Evolutionary conservation across 2,888 invertebrate species (phyloP).

Genomic region (Tanaodytes sp.): DNA sequence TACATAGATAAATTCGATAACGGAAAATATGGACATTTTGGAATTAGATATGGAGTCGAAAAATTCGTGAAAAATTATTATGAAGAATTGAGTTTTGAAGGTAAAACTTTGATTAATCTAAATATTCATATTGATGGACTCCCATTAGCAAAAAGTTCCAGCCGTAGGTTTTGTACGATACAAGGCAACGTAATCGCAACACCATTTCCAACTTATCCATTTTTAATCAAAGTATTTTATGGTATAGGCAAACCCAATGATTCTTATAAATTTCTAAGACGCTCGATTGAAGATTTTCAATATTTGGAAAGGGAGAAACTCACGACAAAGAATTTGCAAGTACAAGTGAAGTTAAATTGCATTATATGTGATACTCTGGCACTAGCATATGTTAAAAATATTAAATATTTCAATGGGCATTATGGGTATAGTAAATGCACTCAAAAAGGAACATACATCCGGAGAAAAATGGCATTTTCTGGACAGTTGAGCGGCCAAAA

Average conservation of each 20-base stretch:
- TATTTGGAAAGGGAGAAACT: slow-evolving; percentile 4
- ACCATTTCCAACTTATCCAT: slow-evolving; percentile 9
- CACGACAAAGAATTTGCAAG: neutral
- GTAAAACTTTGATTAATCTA: neutral
- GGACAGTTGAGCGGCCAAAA: too few relatives aligned
- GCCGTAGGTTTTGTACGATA: slow-evolving; percentile 6
- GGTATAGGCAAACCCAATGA: slow-evolving; percentile 14
- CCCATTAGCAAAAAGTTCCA: slow-evolving; percentile 19
- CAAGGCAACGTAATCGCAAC: slow-evolving; percentile 5
- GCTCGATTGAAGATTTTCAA: slow-evolving; percentile 14
- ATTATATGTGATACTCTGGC: slow-evolving; percentile 17
- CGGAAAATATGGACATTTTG: slow-evolving; percentile 38
- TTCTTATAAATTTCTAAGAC: slow-evolving; percentile 10
- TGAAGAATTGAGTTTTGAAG: neutral
- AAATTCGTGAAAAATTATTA: slow-evolving; percentile 9
- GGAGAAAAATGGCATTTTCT: slow-evolving; percentile 19
- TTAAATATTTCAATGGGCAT: slow-evolving; percentile 5
- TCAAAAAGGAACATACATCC: slow-evolving; percentile 12
- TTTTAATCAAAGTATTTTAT: slow-evolving; percentile 19
- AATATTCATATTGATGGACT: slow-evolving; percentile 24
- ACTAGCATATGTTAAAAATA: slow-evolving; percentile 8
- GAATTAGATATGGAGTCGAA: slow-evolving; percentile 20
- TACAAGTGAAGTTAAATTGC: neutral
- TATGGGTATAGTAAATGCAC: neutral
- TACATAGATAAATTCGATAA: slow-evolving; percentile 8